Base-by-base conservation (phyloP, 1,140 invertebrate genomes). In the Zaprionus nigranus region DNA sequence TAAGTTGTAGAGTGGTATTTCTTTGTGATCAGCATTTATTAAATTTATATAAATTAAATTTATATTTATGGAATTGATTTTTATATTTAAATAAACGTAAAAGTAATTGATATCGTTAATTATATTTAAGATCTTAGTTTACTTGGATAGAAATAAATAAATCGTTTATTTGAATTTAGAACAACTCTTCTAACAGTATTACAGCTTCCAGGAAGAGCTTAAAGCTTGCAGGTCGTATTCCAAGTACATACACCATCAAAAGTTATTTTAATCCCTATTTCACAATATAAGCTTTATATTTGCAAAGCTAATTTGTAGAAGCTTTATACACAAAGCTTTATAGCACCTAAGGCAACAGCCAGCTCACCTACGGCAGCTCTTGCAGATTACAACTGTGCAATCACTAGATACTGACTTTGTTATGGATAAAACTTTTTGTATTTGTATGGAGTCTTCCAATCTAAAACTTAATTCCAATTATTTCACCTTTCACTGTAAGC, bases 401-500 rank as follows among this genome's bases (percentile, higher is more conserved):
- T n/a, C 2, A 17, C 15, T 7, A 7, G 6, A 40, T n/a, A 40
- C 38, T 15, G 13, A 15, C 15, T n/a, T 40, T 40, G 15, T 2
- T 2, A 40, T 0, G 38, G 38, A 40, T 40, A 1, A 4, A 40
- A 40, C n/a, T 9, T 6, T 43, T 2, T 17, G 9, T n/a, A 43
- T 43, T 43, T 43, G 40, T 9, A n/a, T 17, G 7, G 40, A 43
- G 40, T 43, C n/a, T 17, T 43, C 7, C 2, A 43, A 3, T n/a
- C n/a, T 17, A 43, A 43, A 43, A 43, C 6, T n/a, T 6, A 43
- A 43, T 43, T 43, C 6, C 15, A 17, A 43, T 43, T 43, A 17
- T 43, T 17, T 9, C n/a, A 43, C 40, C n/a, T 56, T 28, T 46
- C 17, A 56, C 17, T 34, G 17, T 3, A 20, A 69, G 51, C 71